A percentile compares a stretch with the other conserved stretches of the same genome.
These are phyloP conservation scores for Archocentrus centrarchus DNA, from an alignment of 2,113 vertebrate genomes.

Conservation along the genomic window DNA sequence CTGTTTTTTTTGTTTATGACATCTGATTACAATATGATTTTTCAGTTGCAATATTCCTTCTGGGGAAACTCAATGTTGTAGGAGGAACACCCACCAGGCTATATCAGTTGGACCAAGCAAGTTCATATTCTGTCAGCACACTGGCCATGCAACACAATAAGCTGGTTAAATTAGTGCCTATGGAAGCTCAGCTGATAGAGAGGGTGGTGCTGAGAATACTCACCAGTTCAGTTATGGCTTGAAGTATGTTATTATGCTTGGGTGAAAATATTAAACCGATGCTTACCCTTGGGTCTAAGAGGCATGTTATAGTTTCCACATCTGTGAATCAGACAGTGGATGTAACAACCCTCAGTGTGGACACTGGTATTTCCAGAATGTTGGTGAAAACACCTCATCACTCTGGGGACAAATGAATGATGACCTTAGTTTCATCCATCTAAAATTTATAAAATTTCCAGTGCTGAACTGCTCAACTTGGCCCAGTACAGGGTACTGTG, in stretches of 20 bases:
- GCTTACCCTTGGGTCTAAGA: no score
- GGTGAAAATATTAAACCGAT: no score
- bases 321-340: no score
- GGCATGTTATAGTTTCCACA: no score
- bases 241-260: no score
- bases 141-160: neutral
- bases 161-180: no score
- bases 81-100: no score
- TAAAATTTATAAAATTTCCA: neutral
- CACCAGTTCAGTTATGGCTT: no score
- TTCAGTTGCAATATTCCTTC: neutral
- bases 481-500: rapidly evolving
- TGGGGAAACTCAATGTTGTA: no score
- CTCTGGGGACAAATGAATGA: neutral
- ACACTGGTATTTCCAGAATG: neutral
- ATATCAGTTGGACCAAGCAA: no score
- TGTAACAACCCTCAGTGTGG: neutral
- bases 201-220: neutral
- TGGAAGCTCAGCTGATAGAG: neutral
- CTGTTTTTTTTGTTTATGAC: neutral
- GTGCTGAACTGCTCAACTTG: neutral
- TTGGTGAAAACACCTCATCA: neutral
- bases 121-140: no score
- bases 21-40: rapidly evolving
- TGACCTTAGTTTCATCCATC: neutral